These are phyloP conservation scores for Tipula unca DNA, from an alignment of 2,888 invertebrate species.

Conservation along the genomic window DNA sequence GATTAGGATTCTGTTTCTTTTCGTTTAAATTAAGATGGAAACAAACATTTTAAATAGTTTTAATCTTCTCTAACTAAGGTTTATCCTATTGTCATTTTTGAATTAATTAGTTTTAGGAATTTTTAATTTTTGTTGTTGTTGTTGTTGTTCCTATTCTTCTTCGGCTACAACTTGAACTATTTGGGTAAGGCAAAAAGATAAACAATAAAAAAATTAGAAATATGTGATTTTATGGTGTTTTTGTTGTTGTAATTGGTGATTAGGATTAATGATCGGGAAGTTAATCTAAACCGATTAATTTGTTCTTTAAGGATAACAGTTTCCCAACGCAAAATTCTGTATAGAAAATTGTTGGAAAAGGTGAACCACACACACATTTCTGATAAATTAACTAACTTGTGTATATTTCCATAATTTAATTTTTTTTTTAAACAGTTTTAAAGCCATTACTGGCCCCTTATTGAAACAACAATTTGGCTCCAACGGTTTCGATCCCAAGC, in stretches of 20 bases:
- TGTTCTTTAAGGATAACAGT: neutral
- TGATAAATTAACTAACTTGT: no score
- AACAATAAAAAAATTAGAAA: neutral
- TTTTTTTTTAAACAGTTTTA: no score
- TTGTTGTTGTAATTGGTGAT: neutral
- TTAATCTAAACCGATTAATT: neutral
- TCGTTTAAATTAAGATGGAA: neutral
- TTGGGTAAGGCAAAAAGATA: neutral
- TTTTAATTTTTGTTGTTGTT: neutral
- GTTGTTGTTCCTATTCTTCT: neutral
- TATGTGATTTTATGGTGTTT: neutral
- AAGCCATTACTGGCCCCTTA: no score
- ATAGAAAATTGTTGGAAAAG: neutral
- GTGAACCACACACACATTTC: no score
- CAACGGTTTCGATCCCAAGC: no score
- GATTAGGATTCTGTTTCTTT: neutral
- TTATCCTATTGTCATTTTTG: neutral
- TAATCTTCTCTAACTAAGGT: neutral
- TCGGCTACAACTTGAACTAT: neutral
- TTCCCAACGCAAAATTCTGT: neutral
- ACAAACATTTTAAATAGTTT: neutral
- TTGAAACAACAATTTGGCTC: no score
- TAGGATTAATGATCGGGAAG: neutral
- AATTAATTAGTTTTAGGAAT: neutral
- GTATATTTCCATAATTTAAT: no score